These are phyloP conservation scores for Pristionchus mayeri DNA, from an alignment of 2,888 invertebrate genomes.

Conservation along the genomic window DNA sequence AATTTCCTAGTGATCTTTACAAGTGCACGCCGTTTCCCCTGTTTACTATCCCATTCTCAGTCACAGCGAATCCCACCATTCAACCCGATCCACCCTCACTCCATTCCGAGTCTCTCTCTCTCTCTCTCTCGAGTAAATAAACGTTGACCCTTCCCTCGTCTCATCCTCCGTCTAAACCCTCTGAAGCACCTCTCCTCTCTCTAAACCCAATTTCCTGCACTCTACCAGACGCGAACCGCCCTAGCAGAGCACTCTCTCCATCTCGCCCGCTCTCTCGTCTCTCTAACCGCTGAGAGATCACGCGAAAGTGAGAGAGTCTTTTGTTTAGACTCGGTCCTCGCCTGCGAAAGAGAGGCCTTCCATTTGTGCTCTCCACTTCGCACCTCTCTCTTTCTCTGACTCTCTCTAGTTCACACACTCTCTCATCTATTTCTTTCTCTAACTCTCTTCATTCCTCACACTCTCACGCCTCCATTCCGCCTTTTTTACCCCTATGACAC, in stretches of 20 bases:
- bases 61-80: neutral
- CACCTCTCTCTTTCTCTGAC: neutral
- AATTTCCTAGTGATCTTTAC: too few relatives aligned
- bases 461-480: neutral
- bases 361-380: neutral
- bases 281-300: neutral
- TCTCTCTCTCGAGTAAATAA: neutral
- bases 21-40: too few relatives aligned
- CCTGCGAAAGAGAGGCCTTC: neutral
- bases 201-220: neutral
- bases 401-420: neutral
- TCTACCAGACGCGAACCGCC: neutral
- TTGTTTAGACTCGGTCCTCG: neutral
- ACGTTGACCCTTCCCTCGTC: neutral
- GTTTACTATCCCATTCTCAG: too few relatives aligned
- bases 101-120: neutral
- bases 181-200: conserved; percentile 3
- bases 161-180: neutral
- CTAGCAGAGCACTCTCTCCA: neutral
- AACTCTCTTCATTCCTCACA: neutral
- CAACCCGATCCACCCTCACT: neutral
- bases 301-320: neutral
- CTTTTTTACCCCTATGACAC: neutral
- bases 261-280: neutral
- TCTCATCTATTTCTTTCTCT: neutral